These are phyloP conservation scores for Platichthys stellatus DNA, from an alignment of 2,113 vertebrate species.

Conservation along the genomic window DNA sequence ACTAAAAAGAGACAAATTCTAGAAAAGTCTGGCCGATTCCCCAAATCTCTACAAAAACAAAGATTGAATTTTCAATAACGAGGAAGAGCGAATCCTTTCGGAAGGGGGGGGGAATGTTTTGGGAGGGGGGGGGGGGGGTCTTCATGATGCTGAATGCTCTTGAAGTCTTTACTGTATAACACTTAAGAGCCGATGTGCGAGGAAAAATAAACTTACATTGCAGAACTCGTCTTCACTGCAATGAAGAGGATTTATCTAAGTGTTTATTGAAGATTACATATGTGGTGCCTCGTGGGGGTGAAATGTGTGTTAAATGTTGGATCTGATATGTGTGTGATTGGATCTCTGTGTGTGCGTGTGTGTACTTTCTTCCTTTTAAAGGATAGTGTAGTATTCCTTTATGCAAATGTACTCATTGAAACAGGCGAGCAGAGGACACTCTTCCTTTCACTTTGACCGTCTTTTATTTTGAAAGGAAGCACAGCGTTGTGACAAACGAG, in stretches of 20 bases:
- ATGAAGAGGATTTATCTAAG: conserved; percentile 47
- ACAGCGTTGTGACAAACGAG: conserved; percentile 6
- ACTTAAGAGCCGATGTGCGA: too few species aligned
- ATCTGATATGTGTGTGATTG: conserved; percentile 25
- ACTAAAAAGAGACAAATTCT: too few species aligned
- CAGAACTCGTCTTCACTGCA: conserved; percentile 40
- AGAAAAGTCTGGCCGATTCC: too few species aligned
- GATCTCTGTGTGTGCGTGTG: conserved; percentile 22
- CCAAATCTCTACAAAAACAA: too few species aligned
- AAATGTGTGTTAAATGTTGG: conserved; percentile 39
- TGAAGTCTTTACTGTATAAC: too few species aligned
- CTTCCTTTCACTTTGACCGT: conserved; percentile 39
- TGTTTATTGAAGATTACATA: conserved; percentile 63
- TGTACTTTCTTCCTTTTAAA: conserved; percentile 52
- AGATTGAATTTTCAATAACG: too few species aligned
- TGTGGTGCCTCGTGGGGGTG: too few species aligned
- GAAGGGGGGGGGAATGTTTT: too few species aligned
- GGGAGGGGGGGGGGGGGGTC: too few species aligned
- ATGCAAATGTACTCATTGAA: conserved; percentile 64
- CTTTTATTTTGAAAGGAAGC: conserved; percentile 52
- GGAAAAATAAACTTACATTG: too few species aligned
- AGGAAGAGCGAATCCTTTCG: too few species aligned
- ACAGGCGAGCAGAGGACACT: conserved; percentile 23
- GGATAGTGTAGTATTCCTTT: conserved; percentile 63
- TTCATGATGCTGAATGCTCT: too few species aligned